phyloP scores from a whole-genome alignment of 2,797 vertebrate genomes.

The Sebastes oblongus region DNA sequence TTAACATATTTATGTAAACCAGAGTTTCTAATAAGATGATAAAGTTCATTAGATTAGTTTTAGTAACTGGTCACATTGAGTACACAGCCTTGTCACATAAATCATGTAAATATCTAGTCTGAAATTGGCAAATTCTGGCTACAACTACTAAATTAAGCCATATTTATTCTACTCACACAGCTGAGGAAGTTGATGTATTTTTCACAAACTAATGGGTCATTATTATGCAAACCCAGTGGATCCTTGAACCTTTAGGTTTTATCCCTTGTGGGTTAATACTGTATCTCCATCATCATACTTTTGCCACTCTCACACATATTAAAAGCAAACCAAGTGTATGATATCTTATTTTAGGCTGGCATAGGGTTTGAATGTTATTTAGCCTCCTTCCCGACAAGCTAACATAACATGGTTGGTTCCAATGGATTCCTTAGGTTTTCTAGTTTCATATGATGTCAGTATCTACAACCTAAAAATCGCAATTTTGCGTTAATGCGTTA shows the following conservation, averaged over 20 bases:
- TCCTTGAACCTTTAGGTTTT: not conserved
- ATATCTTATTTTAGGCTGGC: rapidly evolving
- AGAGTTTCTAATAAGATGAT: not conserved
- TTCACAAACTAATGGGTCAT: not conserved
- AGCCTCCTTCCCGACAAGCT: too few relatives aligned
- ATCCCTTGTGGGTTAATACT: not conserved
- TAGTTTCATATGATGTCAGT: too few relatives aligned
- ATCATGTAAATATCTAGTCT: not conserved
- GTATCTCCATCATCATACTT: not conserved
- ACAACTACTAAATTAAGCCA: not conserved
- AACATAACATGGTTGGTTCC: too few relatives aligned
- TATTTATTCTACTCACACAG: not conserved
- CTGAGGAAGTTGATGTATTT: not conserved
- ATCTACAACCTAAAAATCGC: too few relatives aligned
- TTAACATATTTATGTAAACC: not conserved
- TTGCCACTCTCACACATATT: not conserved
- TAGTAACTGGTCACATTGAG: not conserved
- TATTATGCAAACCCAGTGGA: not conserved
- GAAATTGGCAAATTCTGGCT: not conserved
- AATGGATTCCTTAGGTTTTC: too few relatives aligned
- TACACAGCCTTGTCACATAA: not conserved
- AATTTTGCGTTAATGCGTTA: too few relatives aligned
- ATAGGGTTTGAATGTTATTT: too few relatives aligned
- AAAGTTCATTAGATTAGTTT: not conserved
- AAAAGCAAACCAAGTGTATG: not conserved